These are phyloP conservation scores for Ia io DNA, from an alignment of 2,113 vertebrate species.

Conservation along the genomic window DNA sequence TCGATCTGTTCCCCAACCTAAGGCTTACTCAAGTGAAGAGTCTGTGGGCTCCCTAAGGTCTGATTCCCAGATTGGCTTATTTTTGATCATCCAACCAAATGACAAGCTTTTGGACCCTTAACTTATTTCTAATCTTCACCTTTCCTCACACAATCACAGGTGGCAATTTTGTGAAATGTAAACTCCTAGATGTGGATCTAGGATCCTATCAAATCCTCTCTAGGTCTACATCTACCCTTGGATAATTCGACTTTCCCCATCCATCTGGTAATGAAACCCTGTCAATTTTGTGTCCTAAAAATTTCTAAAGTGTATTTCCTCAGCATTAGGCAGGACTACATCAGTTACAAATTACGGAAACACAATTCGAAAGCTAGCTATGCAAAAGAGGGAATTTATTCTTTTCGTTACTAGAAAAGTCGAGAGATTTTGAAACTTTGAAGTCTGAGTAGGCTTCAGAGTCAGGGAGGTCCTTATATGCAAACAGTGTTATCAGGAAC, in stretches of 20 bases:
- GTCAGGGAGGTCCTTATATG: not conserved
- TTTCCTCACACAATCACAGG: not conserved
- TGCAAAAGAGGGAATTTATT: not conserved
- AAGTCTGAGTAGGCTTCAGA: not conserved
- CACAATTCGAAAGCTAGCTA: constrained; percentile 5
- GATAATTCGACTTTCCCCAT: not conserved
- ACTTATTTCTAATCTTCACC: not conserved
- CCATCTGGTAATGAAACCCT: not conserved
- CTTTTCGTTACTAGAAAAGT: not conserved
- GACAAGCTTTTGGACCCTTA: not conserved
- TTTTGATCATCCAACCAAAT: not conserved
- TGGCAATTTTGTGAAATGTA: not conserved
- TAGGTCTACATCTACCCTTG: not conserved
- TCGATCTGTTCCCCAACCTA: not conserved
- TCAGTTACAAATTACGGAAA: not conserved
- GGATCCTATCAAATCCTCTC: not conserved
- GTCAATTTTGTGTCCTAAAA: not conserved
- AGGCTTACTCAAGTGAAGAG: not conserved
- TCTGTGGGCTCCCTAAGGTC: not conserved
- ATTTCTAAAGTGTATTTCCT: not conserved
- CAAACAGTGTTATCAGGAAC: not conserved
- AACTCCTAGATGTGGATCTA: not conserved
- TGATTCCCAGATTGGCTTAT: not conserved
- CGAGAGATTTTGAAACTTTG: not conserved
- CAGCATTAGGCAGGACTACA: not conserved